Percentiles rank a stretch among this genome's conserved stretches.
Evolutionary conservation across 1,140 invertebrate genomes (phyloP).

Genomic region (Orchestia grillus): DNA sequence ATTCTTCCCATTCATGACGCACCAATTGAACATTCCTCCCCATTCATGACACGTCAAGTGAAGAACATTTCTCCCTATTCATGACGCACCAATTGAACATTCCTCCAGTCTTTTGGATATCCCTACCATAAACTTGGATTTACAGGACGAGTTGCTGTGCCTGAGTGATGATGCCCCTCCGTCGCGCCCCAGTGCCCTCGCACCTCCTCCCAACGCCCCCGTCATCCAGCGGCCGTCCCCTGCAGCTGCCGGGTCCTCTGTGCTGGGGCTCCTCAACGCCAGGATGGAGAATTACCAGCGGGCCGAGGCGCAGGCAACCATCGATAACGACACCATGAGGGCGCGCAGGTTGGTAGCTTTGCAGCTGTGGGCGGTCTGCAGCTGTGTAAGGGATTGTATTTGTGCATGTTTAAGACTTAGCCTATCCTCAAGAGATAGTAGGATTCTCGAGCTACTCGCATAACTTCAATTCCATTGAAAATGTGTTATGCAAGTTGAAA

Average conservation of each 20-base stretch:
- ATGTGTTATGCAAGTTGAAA: too few species aligned
- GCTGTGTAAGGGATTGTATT: too few species aligned
- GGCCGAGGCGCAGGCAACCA: conserved; percentile 52
- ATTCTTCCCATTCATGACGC: too few species aligned
- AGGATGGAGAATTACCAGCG: conserved; percentile 70
- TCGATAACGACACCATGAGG: conserved; percentile 29
- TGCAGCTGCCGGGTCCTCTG: conserved; percentile 23
- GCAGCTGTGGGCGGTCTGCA: neutral
- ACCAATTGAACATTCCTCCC: too few species aligned
- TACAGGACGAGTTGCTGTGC: conserved; percentile 55
- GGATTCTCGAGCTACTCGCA: too few species aligned
- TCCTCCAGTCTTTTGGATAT: too few species aligned
- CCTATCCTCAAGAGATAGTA: too few species aligned
- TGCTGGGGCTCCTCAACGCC: conserved; percentile 68
- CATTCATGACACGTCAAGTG: too few species aligned
- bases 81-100: too few species aligned
- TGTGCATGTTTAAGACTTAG: too few species aligned
- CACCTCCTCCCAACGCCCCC: conserved; percentile 12
- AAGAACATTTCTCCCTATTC: too few species aligned
- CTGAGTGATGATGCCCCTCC: conserved; percentile 3
- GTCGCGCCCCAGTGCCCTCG: neutral
- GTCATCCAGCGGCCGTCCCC: conserved; percentile 51
- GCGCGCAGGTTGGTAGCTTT: neutral
- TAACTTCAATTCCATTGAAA: too few species aligned
- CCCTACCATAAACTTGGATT: neutral